Percentiles rank a stretch among this genome's conserved stretches.
phyloP scores from a whole-genome alignment of 2,113 vertebrate genomes.

The Platanista minor region DNA sequence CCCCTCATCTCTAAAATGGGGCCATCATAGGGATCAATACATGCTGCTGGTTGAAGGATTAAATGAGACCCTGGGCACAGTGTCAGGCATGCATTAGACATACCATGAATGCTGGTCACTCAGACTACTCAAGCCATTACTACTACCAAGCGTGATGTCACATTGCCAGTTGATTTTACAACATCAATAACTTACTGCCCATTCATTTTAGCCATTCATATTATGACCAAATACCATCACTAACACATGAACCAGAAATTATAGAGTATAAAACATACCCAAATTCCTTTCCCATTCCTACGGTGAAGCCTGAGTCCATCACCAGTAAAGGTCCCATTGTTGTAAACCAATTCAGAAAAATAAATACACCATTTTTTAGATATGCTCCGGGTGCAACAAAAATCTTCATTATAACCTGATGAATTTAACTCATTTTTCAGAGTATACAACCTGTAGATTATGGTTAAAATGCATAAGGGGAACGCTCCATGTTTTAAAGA shows the following conservation, averaged over 20 bases:
- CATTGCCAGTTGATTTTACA: not conserved
- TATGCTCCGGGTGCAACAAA: not conserved
- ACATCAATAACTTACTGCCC: not conserved
- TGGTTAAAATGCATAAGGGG: slow-evolving; percentile 62
- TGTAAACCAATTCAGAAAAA: not conserved
- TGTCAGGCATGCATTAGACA: not conserved
- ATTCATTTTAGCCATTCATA: not conserved
- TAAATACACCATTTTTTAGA: not conserved
- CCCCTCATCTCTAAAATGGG: not conserved
- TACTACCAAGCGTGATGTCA: not conserved
- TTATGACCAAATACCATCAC: not conserved
- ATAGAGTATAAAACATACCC: not conserved
- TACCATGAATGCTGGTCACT: not conserved
- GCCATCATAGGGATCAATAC: not conserved
- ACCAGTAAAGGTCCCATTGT: not conserved
- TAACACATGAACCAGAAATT: not conserved
- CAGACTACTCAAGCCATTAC: not conserved
- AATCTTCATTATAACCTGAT: not conserved
- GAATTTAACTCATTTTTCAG: not conserved
- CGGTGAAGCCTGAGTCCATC: not conserved
- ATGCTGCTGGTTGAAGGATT: not conserved
- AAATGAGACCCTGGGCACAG: rapidly evolving
- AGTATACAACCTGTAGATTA: slow-evolving; percentile 47
- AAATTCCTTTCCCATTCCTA: not conserved
- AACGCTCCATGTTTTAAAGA: slow-evolving; percentile 41